phyloP scores from a whole-genome alignment of 2,888 invertebrate species.

The Myopa tessellatipennis region DNA sequence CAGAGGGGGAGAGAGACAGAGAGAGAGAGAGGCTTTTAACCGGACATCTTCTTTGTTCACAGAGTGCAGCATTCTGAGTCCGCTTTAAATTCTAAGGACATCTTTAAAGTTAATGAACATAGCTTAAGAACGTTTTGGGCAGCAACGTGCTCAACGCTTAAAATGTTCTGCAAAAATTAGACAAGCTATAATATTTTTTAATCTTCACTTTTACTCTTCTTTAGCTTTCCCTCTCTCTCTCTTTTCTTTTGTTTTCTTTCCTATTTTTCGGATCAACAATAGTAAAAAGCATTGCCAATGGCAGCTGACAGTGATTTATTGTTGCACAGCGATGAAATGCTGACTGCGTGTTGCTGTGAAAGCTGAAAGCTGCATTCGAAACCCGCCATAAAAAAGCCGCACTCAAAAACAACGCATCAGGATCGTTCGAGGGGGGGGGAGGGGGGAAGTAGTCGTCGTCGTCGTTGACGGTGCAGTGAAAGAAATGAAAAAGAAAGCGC shows the following conservation, averaged over 20 bases:
- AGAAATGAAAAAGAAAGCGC: neutral
- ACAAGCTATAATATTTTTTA: too few relatives aligned
- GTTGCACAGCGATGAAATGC: conserved; percentile 61
- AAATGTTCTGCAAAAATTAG: neutral
- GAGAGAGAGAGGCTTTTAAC: too few relatives aligned
- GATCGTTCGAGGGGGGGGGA: neutral
- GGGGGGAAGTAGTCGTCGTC: neutral
- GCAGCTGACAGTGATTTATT: conserved; percentile 68
- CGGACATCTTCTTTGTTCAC: too few relatives aligned
- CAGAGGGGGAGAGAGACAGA: too few relatives aligned
- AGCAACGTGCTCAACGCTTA: too few relatives aligned
- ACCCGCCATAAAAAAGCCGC: conserved; percentile 32
- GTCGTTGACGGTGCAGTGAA: neutral
- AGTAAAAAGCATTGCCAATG: conserved; percentile 58
- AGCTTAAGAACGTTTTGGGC: too few relatives aligned
- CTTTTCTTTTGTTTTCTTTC: neutral
- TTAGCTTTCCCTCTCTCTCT: neutral
- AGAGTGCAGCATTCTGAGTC: too few relatives aligned
- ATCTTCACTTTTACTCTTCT: too few relatives aligned
- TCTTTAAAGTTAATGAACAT: too few relatives aligned
- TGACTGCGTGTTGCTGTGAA: conserved; percentile 51
- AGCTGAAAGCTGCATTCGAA: conserved; percentile 46
- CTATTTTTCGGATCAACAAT: too few relatives aligned
- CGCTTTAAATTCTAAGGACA: too few relatives aligned
- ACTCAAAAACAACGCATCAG: neutral